Conservation (phyloP, 2,113 vertebrate genomes). For the Cephalopterus ornatus region DNA sequence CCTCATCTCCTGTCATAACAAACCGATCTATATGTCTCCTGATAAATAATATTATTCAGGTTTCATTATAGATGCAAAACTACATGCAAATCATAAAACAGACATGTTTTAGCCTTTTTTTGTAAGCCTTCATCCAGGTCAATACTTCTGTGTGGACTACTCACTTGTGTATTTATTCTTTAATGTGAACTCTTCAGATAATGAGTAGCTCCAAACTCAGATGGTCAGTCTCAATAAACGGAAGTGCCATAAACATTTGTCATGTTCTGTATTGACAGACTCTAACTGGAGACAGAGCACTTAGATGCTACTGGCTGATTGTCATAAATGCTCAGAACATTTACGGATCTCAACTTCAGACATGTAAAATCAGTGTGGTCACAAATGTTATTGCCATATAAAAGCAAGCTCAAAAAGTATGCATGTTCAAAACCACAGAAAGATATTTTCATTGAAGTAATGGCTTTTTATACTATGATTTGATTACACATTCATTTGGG, state of each 20-base stretch:
- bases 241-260: not conserved
- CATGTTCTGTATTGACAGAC: not conserved
- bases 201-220: not conserved
- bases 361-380: not conserved
- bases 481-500: not conserved
- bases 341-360: not conserved
- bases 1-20: not conserved
- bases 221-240: not conserved
- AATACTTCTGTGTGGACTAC: not conserved
- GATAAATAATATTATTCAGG: not conserved
- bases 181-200: not conserved
- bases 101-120: not conserved
- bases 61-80: not conserved
- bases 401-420: not conserved
- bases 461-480: not conserved
- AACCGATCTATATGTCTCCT: not conserved
- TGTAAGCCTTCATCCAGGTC: not conserved
- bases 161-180: not conserved
- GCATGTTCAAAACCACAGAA: not conserved
- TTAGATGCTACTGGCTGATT: not conserved
- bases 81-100: not conserved
- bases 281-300: not conserved
- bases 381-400: not conserved
- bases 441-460: not conserved
- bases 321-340: not conserved